Evolutionary conservation across 2,113 vertebrate genomes (phyloP), one percentile per base, ranked within the genome.

Genomic region (Ctenodactylus gundi): DNA sequence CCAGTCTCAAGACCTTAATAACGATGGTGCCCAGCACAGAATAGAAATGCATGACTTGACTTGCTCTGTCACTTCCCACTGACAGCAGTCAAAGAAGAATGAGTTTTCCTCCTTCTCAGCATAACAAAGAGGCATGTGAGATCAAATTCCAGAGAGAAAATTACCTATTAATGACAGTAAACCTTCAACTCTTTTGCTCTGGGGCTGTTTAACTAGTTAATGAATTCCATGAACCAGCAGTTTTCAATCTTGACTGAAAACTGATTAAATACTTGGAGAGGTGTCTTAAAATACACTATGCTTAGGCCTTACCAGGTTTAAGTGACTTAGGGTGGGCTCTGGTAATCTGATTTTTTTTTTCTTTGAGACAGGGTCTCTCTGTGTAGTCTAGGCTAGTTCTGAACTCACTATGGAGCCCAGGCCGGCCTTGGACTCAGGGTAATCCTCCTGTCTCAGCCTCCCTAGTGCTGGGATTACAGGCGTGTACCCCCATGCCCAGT

Each of bases 81-180:
- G 75, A 89, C 67, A 78, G 90, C 78, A 53, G 73, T 89, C 90
- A 91, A 93, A 86, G 41, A 86, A 84, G 58, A 91, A 95, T 53
- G 87, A 64, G n/a, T 86, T 93, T 82, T 87, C 70, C 64, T 94
- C 75, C 41, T 84, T 91, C 81, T 58, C 75, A n/a, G 67, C 55
- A 67, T 44, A 84, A 62, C 67, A 87, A 83, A 49, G 73, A 73
- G 55, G 10, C 13, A 5, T 29, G 31, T 31, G 72, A 68, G 44
- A 82, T 85, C 51, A 76, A 85, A 77, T 82, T 95, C 49, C 78
- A 85, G 73, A 64, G 68, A 94, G 57, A 93, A 94, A 90, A 96
- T 73, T 44, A 76, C 53, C 64, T 70, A 49, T 57, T 64, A 75
- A 82, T 64, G 68, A 41, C 39, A 68, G 65, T 17, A 80, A 92